These are phyloP conservation scores for Takifugu bimaculatus DNA, from an alignment of 2,113 vertebrate genomes.

Conservation along the genomic window DNA sequence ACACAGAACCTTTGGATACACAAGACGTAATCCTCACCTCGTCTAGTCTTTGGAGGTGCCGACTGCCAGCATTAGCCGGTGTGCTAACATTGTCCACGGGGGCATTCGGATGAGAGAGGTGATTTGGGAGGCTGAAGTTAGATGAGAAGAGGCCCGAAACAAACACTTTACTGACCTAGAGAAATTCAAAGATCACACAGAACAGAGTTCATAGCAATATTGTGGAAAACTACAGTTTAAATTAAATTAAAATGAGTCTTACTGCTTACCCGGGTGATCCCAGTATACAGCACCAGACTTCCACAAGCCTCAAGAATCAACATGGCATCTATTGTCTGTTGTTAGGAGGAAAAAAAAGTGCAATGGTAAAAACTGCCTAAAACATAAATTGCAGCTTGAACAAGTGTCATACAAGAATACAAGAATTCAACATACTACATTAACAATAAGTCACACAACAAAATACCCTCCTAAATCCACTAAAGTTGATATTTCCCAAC, in stretches of 20 bases:
- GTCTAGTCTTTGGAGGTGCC: slow-evolving; percentile 83
- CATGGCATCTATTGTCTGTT: slow-evolving; percentile 84
- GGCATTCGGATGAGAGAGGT: slow-evolving; percentile 78
- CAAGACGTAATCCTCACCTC: slow-evolving; percentile 73
- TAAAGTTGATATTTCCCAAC: too few species aligned
- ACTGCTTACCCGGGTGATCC: slow-evolving; percentile 81
- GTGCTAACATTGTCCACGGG: slow-evolving; percentile 82
- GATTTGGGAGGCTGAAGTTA: slow-evolving; percentile 79
- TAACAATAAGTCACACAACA: too few species aligned
- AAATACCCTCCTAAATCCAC: too few species aligned
- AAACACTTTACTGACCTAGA: slow-evolving; percentile 93
- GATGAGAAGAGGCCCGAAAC: slow-evolving; percentile 86
- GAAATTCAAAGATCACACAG: slow-evolving; percentile 1
- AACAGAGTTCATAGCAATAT: too few species aligned
- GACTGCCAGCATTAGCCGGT: slow-evolving; percentile 79
- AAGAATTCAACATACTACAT: not conserved
- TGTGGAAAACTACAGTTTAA: not conserved
- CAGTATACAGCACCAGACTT: slow-evolving; percentile 92
- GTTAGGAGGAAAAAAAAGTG: not conserved
- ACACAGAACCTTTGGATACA: not conserved
- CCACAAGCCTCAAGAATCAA: slow-evolving; percentile 89
- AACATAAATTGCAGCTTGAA: not conserved
- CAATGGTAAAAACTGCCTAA: too few species aligned
- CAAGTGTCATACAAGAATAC: too few species aligned
- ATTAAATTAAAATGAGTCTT: not conserved